Conservation (phyloP, 2,888 invertebrate species). For the Agriopis marginaria region DNA sequence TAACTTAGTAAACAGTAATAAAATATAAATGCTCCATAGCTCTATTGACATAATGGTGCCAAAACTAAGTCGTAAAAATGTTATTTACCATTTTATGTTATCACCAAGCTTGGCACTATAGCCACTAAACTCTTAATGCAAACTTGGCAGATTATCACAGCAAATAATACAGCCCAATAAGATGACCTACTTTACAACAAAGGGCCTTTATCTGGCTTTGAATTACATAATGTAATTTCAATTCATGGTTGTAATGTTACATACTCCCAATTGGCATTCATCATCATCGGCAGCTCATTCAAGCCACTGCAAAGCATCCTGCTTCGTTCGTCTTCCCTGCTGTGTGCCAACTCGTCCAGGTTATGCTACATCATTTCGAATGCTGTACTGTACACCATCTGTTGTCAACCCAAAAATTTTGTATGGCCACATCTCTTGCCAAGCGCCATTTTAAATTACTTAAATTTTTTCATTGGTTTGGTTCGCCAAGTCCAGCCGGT, state of each 20-base stretch:
- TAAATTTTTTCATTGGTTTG: no score
- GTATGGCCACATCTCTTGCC: no score
- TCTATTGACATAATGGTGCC: slow-evolving; percentile 35
- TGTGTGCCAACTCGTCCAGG: not conserved
- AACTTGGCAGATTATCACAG: slow-evolving; percentile 48
- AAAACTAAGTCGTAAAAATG: slow-evolving; percentile 41
- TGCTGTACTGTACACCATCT: no score
- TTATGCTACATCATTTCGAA: no score
- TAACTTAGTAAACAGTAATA: slow-evolving; percentile 2
- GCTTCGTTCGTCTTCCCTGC: not conserved
- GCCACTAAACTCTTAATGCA: slow-evolving; percentile 43
- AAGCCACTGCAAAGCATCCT: slow-evolving; percentile 2
- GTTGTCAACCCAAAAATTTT: no score
- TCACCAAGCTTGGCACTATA: slow-evolving; percentile 47
- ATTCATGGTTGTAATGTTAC: slow-evolving; percentile 17
- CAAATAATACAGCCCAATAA: slow-evolving; percentile 41
- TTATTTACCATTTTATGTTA: slow-evolving; percentile 16
- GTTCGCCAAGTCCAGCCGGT: no score
- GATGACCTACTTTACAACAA: slow-evolving; percentile 47
- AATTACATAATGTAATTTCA: slow-evolving; percentile 17
- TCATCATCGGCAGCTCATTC: no score
- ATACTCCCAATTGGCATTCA: not conserved
- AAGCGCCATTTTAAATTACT: no score
- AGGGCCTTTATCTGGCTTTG: slow-evolving; percentile 46
- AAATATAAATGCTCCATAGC: not conserved